Percentiles rank a stretch among this genome's conserved stretches.
These are phyloP conservation scores for Pristionchus entomophagus DNA, from an alignment of 2,888 invertebrate species.

Conservation along the genomic window DNA sequence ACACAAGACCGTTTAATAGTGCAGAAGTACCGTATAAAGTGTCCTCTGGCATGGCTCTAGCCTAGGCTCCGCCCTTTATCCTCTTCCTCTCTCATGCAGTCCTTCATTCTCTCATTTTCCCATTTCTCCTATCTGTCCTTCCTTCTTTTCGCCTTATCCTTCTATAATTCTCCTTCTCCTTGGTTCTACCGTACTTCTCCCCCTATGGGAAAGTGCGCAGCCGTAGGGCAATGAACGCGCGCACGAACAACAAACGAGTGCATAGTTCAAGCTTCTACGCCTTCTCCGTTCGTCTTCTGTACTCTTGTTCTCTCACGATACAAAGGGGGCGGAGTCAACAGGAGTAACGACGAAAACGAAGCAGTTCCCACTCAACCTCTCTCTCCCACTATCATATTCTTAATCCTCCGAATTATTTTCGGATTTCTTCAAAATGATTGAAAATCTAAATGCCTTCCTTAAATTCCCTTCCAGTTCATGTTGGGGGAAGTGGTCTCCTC, in stretches of 20 bases:
- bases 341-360: no score
- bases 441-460: no score
- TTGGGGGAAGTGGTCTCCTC: no score
- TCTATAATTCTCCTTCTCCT: neutral
- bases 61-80: neutral
- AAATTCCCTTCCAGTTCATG: no score
- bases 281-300: neutral
- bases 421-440: no score
- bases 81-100: neutral
- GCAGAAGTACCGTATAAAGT: no score
- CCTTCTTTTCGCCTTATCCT: neutral
- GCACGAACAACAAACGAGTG: conserved; percentile 15
- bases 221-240: conserved; percentile 3
- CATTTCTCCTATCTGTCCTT: neutral
- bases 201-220: neutral
- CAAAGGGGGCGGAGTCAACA: no score
- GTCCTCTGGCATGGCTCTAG: neutral
- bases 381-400: no score
- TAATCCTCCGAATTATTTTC: no score
- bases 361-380: no score
- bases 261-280: conserved; percentile 8
- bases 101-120: neutral
- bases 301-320: no score
- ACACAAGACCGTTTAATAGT: no score
- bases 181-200: conserved; percentile 5